Base-by-base conservation (phyloP, 2,113 vertebrate species). In the Zosterops pallidus region DNA sequence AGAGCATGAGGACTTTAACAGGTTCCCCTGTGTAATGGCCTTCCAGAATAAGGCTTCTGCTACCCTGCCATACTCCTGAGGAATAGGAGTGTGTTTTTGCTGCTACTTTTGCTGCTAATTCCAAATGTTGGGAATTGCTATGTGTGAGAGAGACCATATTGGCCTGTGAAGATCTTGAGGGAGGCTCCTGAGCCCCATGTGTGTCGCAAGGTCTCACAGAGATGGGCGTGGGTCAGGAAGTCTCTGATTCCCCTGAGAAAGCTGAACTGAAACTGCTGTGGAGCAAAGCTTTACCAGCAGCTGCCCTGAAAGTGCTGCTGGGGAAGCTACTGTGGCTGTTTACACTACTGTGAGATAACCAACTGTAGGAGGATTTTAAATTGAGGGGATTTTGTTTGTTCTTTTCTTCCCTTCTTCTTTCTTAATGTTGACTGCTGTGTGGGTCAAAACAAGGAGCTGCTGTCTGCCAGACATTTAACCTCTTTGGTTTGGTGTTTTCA, bases 251-350 rank as follows among this genome's bases (percentile, higher is more conserved):
- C 64, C 4, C 16, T 93, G 52, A 89, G 52, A 95, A 97, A 94
- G 72, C 91, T 94, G 95, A 97, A 96, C 64, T 71, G 96, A 97
- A 97, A 96, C 94, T 13, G 17, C 86, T 60, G 83, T 75, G 68
- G 76, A 88, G 71, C 50, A 85, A 91, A 89, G 26, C 72, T 90
- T 94, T 81, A 89, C 75, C 68, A 90, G 94, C 91, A 95, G 80
- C 94, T 94, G 64, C 39, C 63, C 55, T 0, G 0, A 69, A 59
- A 92, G 31, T 11, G 63, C 70, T 86, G 60, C 91, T 75, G 76
- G 89, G 90, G 76, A 96, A 95, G 86, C 60, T 74, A 16, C 88
- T 24, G 11, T 64, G 69, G 62, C 82, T 71, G 16, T 44, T 44
- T 1, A 4, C 53, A 6, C 16, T 60, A 2, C 68, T 53, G 49